A percentile compares a stretch with the other conserved stretches of the same genome.
Evolutionary conservation across 2,113 vertebrate species (phyloP).

Genomic region (Nesogale talazaci): DNA sequence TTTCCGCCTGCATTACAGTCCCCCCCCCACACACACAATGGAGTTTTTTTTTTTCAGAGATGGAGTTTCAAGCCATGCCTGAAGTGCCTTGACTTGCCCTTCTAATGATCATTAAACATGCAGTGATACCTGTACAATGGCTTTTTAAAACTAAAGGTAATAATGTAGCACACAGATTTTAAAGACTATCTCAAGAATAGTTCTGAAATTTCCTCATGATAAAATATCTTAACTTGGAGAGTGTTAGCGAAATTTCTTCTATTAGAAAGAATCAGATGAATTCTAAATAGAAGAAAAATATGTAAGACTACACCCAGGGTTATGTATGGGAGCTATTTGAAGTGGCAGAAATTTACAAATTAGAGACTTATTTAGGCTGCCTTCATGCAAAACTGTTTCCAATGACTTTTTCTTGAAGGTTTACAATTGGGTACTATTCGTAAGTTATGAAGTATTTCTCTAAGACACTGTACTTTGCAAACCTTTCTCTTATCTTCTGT

Average conservation of each 20-base stretch:
- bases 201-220: slow-evolving; percentile 63
- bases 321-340: slow-evolving; percentile 38
- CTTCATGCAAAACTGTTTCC: slow-evolving; percentile 59
- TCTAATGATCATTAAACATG: slow-evolving; percentile 74
- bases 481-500: not conserved
- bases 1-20: not conserved
- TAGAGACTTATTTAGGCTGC: slow-evolving; percentile 53
- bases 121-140: slow-evolving; percentile 52
- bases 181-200: slow-evolving; percentile 57
- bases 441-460: slow-evolving; percentile 1
- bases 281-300: slow-evolving; percentile 60
- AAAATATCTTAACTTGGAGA: slow-evolving; percentile 65
- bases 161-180: slow-evolving; percentile 61
- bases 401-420: slow-evolving; percentile 57
- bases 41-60: slow-evolving; percentile 73
- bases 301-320: slow-evolving; percentile 42
- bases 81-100: slow-evolving; percentile 65
- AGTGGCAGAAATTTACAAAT: slow-evolving; percentile 64
- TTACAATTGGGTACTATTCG: slow-evolving; percentile 62
- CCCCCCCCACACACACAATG: not conserved
- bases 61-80: slow-evolving; percentile 41
- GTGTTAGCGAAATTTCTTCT: slow-evolving; percentile 71
- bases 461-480: slow-evolving; percentile 38
- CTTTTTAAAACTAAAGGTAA: slow-evolving; percentile 70
- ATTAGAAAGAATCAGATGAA: slow-evolving; percentile 60